phyloP scores from a whole-genome alignment of 2,888 invertebrate genomes.

The Dryadula phaetusa region DNA sequence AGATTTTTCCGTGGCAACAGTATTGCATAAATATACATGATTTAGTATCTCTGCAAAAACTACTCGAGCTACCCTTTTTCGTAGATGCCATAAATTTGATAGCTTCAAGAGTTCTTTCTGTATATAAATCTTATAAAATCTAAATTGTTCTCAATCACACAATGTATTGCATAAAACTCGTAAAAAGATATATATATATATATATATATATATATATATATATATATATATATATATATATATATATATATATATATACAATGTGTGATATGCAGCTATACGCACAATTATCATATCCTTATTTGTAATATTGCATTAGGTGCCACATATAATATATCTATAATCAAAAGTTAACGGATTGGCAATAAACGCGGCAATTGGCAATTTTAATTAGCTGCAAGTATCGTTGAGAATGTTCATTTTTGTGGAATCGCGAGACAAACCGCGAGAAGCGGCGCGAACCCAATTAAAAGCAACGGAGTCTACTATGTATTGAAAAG shows the following conservation, averaged over 20 bases:
- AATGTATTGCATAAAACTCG: background rate
- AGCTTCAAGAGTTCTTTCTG: constrained; percentile 30
- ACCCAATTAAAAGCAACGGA: constrained; percentile 68
- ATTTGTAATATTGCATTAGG: background rate
- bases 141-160: background rate
- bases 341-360: constrained; percentile 40
- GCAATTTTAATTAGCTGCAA: constrained; percentile 62
- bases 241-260: too few species aligned
- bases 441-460: constrained; percentile 56
- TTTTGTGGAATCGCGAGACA: constrained; percentile 60
- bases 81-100: constrained; percentile 39
- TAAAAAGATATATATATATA: background rate
- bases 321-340: background rate
- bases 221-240: too few species aligned
- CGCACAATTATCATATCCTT: background rate
- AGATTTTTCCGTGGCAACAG: constrained; percentile 52
- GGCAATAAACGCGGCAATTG: constrained; percentile 51
- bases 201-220: too few species aligned
- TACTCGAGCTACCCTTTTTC: constrained; percentile 43
- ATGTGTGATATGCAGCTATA: too few species aligned
- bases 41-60: constrained; percentile 44
- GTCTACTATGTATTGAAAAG: constrained; percentile 61
- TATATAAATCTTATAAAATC: constrained; percentile 27
- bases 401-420: constrained; percentile 61
- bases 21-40: constrained; percentile 50